Evolutionary conservation across 2,113 vertebrate genomes (phyloP), one percentile per base, ranked within the genome.

Genomic region (Glareola pratincola): DNA sequence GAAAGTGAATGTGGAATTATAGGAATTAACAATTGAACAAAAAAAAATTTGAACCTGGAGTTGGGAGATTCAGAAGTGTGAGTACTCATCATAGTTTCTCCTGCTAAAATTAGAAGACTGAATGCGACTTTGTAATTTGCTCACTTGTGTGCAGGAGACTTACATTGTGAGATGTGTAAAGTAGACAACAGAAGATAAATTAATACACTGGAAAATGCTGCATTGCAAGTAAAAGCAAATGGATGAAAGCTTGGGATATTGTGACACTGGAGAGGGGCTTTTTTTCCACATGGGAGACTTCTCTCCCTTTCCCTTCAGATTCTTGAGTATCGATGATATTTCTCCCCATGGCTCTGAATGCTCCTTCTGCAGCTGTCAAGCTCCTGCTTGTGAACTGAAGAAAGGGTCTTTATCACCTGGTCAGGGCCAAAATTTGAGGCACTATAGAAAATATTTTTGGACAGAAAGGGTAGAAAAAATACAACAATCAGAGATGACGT

Each of bases 311-410:
- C 18, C 16, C 3, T 56, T 87, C n/a, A 54, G 13, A 12, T 67
- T 78, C 37, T 67, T 1, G 1, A n/a, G 60, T 20, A 20, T 2
- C 45, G 32, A 14, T 37, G 26, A 13, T 63, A 3, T 1, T 41
- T n/a, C 30, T 89, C 63, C 24, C 10, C 5, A 2, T 9, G 9
- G 16, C 20, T 68, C 0, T 12, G 60, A 47, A 12, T 10, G 26
- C 14, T 50, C 20, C 30, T 74, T 56, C 41, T 67, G 51, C 4
- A 1, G 29, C 50, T 57, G 15, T 81, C 20, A 5, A 51, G 60
- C 14, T 34, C 29, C n/a, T 72, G 60, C 29, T 15, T 50, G 37
- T 56, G 60, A 64, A 14, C 18, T 56, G 80, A 75, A n/a, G 16
- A 60, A 67, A 32, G 7, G 14, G 2, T 29, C 30, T 34, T 56